These are phyloP conservation scores for Meandrina meandrites DNA, from an alignment of 92 coral and sea anemone genomes.

Conservation along the genomic window DNA sequence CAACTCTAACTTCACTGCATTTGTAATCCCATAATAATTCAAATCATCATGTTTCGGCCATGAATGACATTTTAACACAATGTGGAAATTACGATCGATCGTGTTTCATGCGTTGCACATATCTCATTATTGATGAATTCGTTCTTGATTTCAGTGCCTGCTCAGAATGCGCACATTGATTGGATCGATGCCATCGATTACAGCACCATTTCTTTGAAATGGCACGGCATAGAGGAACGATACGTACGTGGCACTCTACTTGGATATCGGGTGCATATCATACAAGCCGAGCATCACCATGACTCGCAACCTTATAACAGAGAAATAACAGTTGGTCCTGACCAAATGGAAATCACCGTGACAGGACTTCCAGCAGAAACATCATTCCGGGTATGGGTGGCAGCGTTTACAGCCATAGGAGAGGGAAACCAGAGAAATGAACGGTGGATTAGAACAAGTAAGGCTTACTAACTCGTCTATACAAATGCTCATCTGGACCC, in stretches of 20 bases:
- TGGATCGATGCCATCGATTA: not conserved
- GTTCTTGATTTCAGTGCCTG: conserved; percentile 6
- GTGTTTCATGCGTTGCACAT: not conserved
- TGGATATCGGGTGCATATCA: conserved; percentile 14
- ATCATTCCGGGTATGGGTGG: conserved; percentile 17
- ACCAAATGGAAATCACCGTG: not conserved
- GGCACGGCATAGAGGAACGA: not conserved
- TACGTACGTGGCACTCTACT: conserved; percentile 4
- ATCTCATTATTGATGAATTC: too few species aligned
- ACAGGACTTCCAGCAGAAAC: conserved; percentile 25
- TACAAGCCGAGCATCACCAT: not conserved
- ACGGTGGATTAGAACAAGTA: conserved; percentile 26
- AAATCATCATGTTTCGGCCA: too few species aligned
- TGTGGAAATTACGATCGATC: too few species aligned
- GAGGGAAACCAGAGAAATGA: conserved; percentile 12
- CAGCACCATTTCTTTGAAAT: conserved; percentile 16
- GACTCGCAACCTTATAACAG: not conserved
- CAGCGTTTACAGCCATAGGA: conserved; percentile 13
- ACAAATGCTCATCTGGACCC: not conserved
- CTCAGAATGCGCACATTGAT: conserved; percentile 15
- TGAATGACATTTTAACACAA: too few species aligned
- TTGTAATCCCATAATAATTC: too few species aligned
- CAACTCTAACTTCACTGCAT: too few species aligned
- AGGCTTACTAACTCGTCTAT: not conserved
- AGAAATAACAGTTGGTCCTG: conserved; percentile 1